Evolutionary conservation across 2,797 vertebrate genomes (phyloP).

Genomic region (Rhynchonycteris naso): DNA sequence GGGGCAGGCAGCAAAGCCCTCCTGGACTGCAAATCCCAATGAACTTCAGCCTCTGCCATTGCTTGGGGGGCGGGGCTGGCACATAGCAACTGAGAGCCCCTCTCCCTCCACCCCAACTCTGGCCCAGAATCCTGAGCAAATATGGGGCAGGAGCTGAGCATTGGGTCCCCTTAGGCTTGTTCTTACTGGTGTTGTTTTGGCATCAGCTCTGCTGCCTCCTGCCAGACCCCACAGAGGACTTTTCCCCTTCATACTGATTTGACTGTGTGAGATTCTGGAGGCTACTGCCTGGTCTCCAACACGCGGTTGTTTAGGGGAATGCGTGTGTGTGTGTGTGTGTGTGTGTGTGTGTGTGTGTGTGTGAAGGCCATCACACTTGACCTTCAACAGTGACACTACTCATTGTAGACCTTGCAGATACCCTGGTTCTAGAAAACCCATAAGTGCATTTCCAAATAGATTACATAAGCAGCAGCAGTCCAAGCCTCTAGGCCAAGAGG

Average conservation of each 20-base stretch:
- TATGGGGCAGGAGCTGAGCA: background rate
- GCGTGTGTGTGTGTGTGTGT: background rate
- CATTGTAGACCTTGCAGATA: background rate
- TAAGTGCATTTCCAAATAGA: background rate
- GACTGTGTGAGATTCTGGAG: background rate
- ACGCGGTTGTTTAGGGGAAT: background rate
- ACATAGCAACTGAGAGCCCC: background rate
- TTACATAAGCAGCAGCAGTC: no score
- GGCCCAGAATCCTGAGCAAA: slow-evolving; percentile 52
- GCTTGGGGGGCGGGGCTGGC: background rate
- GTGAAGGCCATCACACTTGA: background rate
- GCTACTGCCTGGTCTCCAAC: background rate
- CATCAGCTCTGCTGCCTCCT: background rate
- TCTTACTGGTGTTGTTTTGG: background rate
- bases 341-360: background rate
- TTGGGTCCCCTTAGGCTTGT: background rate
- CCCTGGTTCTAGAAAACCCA: background rate
- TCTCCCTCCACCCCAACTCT: background rate
- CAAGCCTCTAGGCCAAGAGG: background rate
- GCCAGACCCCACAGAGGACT: background rate
- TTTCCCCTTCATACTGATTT: background rate
- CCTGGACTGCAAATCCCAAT: slow-evolving; percentile 34
- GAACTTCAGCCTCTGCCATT: slow-evolving; percentile 38
- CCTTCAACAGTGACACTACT: background rate
- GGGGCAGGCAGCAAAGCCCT: slow-evolving; percentile 25